Evolutionary conservation across 23 tunicate species (phyloP).

Genomic region (Clavelina lepadiformis): DNA sequence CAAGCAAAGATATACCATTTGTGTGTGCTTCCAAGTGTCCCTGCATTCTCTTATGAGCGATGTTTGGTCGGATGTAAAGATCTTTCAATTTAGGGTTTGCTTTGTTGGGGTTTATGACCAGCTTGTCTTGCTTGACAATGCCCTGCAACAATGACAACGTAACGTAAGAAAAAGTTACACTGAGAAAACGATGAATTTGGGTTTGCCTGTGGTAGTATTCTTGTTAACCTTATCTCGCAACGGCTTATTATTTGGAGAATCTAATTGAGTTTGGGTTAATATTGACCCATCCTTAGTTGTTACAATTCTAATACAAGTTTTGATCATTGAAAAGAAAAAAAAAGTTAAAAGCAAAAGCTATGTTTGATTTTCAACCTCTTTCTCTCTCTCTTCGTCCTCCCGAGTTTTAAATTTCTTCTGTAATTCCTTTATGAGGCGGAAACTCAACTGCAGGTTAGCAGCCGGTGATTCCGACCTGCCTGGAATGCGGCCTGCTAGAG

Average conservation of each 20-base stretch:
- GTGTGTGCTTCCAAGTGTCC: slow-evolving; percentile 97
- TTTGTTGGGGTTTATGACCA: slow-evolving; percentile 89
- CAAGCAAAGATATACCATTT: slow-evolving; percentile 37
- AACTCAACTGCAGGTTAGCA: slow-evolving; percentile 75
- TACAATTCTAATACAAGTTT: no score
- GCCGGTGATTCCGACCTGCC: slow-evolving; percentile 86
- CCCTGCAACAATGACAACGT: no score
- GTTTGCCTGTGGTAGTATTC: no score
- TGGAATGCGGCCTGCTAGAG: slow-evolving; percentile 67
- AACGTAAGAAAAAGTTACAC: no score
- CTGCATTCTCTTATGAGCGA: slow-evolving; percentile 92
- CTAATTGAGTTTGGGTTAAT: no score
- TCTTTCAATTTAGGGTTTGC: slow-evolving; percentile 91
- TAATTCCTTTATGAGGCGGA: slow-evolving; percentile 89
- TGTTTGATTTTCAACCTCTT: slow-evolving; percentile 43
- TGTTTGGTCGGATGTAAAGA: slow-evolving; percentile 88
- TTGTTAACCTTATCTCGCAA: no score
- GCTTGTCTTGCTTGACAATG: slow-evolving; percentile 95
- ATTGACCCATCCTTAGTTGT: no score
- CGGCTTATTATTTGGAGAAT: no score
- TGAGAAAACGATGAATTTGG: no score
- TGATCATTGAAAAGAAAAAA: no score
- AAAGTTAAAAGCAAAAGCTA: neutral
- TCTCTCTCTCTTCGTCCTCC: slow-evolving; percentile 93
- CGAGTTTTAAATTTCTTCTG: slow-evolving; percentile 96